Percentiles rank a stretch among this genome's conserved stretches.
Conservation (phyloP, 1,140 invertebrate genomes). For the Drosophila nasuta region DNA sequence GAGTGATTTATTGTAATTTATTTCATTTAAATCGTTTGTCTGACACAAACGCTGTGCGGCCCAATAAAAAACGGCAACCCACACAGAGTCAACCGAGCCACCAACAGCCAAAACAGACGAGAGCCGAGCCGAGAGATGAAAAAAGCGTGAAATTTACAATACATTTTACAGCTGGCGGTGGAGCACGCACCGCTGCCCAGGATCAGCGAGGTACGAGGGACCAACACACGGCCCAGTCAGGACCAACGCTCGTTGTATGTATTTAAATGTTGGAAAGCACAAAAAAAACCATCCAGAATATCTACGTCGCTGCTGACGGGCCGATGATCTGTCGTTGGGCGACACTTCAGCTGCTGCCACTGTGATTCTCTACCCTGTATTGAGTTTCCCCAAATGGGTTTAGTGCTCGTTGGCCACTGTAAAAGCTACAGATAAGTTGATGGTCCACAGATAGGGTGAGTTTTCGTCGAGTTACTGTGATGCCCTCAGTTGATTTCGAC, state of each 20-base stretch:
- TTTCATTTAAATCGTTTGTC: constrained; percentile 83
- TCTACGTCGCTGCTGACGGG: constrained; percentile 59
- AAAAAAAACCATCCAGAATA: constrained; percentile 29
- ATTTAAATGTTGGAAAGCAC: constrained; percentile 59
- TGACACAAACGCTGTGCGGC: constrained; percentile 57
- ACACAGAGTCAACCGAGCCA: constrained; percentile 38
- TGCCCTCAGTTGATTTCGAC: neutral
- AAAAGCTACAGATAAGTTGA: neutral
- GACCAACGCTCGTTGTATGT: constrained; percentile 13
- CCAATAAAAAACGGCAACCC: constrained; percentile 24
- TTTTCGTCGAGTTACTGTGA: neutral
- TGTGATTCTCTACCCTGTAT: constrained; percentile 19
- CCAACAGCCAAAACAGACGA: constrained; percentile 1
- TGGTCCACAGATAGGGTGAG: constrained; percentile 3
- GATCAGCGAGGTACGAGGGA: constrained; percentile 28
- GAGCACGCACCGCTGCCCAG: constrained; percentile 61
- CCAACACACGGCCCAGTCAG: constrained; percentile 25
- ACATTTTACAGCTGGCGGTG: constrained; percentile 71
- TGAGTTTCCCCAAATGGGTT: neutral
- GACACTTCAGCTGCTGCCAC: constrained; percentile 37
- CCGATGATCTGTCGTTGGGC: constrained; percentile 65
- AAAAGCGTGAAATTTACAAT: constrained; percentile 72
- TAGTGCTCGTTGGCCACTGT: too few species aligned
- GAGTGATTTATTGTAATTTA: constrained; percentile 80
- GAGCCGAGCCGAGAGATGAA: constrained; percentile 19